Evolutionary conservation across 2,797 vertebrate species (phyloP).

Genomic region (Synanceia verrucosa): DNA sequence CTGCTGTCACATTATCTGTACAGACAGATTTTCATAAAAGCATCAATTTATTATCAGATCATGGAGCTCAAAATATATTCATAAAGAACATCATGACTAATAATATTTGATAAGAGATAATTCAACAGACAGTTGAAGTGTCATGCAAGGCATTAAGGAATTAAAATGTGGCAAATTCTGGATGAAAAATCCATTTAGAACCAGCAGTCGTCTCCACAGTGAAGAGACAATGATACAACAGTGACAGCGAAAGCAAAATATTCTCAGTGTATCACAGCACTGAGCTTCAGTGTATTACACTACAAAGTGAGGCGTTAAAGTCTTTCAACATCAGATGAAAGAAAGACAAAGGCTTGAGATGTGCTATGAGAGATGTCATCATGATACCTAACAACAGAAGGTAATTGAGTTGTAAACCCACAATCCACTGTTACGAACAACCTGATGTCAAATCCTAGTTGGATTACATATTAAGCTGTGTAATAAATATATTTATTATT

Average conservation of each 20-base stretch:
- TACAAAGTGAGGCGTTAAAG: constrained; percentile 84
- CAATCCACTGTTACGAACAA: constrained; percentile 8
- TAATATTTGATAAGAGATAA: neutral
- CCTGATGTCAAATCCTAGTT: constrained; percentile 19
- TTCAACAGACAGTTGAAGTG: constrained; percentile 3
- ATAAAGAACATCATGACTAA: neutral
- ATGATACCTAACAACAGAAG: constrained; percentile 53
- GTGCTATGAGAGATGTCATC: constrained; percentile 54
- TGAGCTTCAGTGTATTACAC: constrained; percentile 82
- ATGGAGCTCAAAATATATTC: neutral
- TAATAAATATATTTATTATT: too few relatives aligned
- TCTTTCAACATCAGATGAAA: constrained; percentile 80
- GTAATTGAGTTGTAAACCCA: constrained; percentile 36
- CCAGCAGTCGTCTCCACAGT: constrained; percentile 19
- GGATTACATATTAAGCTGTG: constrained; percentile 3
- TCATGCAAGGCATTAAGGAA: neutral
- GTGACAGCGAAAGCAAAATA: constrained; percentile 30
- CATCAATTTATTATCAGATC: constrained; percentile 19
- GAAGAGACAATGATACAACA: constrained; percentile 27
- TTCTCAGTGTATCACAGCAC: constrained; percentile 75
- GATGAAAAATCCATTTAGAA: constrained; percentile 29
- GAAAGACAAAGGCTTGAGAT: constrained; percentile 66
- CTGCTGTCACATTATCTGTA: constrained; percentile 25
- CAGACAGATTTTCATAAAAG: constrained; percentile 19
- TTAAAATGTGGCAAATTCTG: constrained; percentile 30